Conservation (phyloP, 1,140 invertebrate genomes). For the Pseudomyrmex sp. region DNA sequence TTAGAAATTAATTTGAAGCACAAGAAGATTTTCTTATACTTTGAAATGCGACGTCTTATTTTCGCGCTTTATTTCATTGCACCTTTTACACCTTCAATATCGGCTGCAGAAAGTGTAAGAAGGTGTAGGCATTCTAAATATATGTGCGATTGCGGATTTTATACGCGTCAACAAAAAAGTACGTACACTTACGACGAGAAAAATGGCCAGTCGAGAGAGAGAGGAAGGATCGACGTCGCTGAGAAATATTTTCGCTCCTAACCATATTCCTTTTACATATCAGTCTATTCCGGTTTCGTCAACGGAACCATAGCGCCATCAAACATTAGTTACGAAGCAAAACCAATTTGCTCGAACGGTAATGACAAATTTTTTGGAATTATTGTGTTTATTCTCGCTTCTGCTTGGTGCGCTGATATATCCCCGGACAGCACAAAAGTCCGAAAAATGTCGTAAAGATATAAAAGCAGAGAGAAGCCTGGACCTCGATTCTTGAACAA, state of each 20-base stretch:
- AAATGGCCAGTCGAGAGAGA: background rate
- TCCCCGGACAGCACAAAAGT: no score
- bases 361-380: no score
- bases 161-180: background rate
- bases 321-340: no score
- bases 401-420: no score
- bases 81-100: constrained; percentile 54
- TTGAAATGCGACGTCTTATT: constrained; percentile 36
- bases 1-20: background rate
- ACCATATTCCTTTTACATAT: no score
- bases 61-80: constrained; percentile 56
- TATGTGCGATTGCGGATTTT: constrained; percentile 4
- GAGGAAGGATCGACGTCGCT: background rate
- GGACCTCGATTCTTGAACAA: no score
- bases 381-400: no score
- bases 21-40: background rate
- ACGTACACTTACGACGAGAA: background rate
- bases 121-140: constrained; percentile 46
- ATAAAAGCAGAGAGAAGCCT: no score
- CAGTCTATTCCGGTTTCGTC: no score
- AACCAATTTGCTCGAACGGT: no score
- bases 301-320: no score
- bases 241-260: background rate
- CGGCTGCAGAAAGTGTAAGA: constrained; percentile 55
- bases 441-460: no score